Conservation (phyloP, 1,140 invertebrate species). For the Nebria ingens region DNA sequence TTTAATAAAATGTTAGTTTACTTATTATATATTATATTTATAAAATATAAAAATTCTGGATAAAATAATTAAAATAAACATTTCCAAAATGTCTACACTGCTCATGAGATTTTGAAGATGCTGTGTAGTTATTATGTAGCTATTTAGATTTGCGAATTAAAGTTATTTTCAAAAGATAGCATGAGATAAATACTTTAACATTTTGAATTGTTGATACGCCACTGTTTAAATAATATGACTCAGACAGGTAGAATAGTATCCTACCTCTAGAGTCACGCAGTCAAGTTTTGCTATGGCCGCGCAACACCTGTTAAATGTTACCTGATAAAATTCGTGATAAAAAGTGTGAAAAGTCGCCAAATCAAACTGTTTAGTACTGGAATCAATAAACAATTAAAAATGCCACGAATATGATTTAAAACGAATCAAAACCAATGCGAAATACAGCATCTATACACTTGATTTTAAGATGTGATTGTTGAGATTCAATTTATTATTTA, state of each 20-base stretch:
- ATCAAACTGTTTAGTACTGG: not conserved
- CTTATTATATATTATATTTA: too few relatives aligned
- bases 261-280: not conserved
- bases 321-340: slow-evolving; percentile 4
- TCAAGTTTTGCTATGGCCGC: not conserved
- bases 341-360: slow-evolving; percentile 2
- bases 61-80: not conserved
- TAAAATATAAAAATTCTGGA: too few relatives aligned
- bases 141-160: too few relatives aligned
- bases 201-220: too few relatives aligned
- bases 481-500: not conserved
- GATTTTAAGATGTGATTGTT: not conserved
- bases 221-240: not conserved
- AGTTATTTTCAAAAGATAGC: too few relatives aligned
- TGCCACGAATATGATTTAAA: not conserved
- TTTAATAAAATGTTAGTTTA: too few relatives aligned
- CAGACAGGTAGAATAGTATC: not conserved
- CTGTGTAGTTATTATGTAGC: not conserved
- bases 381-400: not conserved
- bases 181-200: too few relatives aligned
- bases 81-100: not conserved
- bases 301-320: not conserved
- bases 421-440: not conserved
- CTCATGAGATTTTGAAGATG: not conserved
- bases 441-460: not conserved